Evolutionary conservation across 2,113 vertebrate genomes (phyloP).

Genomic region (Campylorhamphus procurvoides): DNA sequence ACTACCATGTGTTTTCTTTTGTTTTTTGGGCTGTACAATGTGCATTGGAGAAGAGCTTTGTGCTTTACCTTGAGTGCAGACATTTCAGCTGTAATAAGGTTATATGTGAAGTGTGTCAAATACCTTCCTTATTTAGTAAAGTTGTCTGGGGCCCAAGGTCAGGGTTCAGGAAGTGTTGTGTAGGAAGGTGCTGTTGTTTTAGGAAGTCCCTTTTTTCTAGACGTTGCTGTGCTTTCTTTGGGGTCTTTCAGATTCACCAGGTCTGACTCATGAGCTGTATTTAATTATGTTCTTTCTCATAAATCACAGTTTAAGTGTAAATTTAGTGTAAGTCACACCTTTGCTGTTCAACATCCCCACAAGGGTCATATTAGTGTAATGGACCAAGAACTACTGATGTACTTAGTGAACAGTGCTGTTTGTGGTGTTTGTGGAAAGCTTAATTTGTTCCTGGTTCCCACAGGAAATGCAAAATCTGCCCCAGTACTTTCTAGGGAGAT

Average conservation of each 20-base stretch:
- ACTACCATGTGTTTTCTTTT: rapidly evolving
- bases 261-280: neutral
- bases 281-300: neutral
- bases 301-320: neutral
- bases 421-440: neutral
- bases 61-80: neutral
- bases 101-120: neutral
- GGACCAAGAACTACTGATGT: neutral
- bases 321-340: neutral
- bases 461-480: neutral
- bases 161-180: neutral
- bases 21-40: neutral
- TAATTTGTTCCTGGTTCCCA: neutral
- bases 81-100: neutral
- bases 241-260: neutral
- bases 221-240: neutral
- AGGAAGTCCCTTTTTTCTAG: neutral
- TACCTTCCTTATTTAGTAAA: neutral
- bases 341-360: neutral
- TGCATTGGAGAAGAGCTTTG: neutral
- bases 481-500: neutral
- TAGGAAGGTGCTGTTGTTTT: neutral
- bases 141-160: neutral
- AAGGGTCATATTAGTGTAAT: neutral
- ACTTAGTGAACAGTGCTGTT: neutral